Evolutionary conservation across 2,888 invertebrate genomes (phyloP), one percentile per base, ranked within the genome.

Genomic region (Pollenia griseotomentosa): DNA sequence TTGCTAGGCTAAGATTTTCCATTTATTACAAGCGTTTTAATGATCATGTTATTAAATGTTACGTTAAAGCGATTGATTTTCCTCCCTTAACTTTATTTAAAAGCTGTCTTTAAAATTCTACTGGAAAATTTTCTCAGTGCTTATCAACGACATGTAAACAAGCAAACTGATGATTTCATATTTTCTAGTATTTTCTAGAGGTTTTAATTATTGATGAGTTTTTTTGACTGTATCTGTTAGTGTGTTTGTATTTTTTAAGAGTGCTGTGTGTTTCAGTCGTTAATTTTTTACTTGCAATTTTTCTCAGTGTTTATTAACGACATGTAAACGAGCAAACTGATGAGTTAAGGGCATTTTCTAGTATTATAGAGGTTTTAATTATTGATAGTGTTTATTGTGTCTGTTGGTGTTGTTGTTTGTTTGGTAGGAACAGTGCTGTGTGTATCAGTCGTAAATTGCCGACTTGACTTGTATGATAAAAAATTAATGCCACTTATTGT

Each of bases 401-500:
- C 8, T 74, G 12, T 51, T 48, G 1, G 11, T 63, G 16, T 61
- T 42, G 19, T 19, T 63, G 6, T 63, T 61, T 68, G 61, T 55
- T 71, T 19, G 11, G 46, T 53, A 53, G 59, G 19, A 11, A 40
- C 33, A 7, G 16, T 42, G 48, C 57, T 66, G 33, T 53, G 2
- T 55, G 42, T 46, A 70, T 12, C 11, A 55, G 53, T 79, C 80
- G 75, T 82, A 83, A 88, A 86, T 88, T 86, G 77, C 86, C 84
- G 81, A 63, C 84, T 84, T 65, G 81, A 51, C 65, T 81, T 14
- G 57, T 48, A 23, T 82, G 63, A 82, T 87, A 82, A 87, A 87
- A 87, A 87, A 87, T 87, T 87, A 87, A 87, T 87, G 87, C 81
- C 78, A 87, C 84, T 87, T 85, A 86, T 71, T 86, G 65, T 73